Conservation (phyloP, 2,113 vertebrate genomes). For the Baryphthengus martii region DNA sequence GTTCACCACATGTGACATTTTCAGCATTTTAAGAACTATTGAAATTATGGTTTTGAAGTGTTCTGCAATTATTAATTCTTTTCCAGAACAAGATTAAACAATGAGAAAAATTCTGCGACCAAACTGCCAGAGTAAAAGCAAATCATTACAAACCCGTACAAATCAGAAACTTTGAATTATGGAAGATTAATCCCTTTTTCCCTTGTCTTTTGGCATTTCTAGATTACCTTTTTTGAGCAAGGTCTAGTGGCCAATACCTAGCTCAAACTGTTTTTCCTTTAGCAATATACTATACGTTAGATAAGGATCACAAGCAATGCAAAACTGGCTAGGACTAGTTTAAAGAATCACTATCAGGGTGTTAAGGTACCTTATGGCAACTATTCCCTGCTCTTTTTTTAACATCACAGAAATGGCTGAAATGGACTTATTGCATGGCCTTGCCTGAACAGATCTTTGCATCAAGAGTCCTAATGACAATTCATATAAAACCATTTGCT, state of each 20-base stretch:
- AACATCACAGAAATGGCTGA: not conserved
- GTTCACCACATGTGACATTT: not conserved
- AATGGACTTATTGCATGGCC: not conserved
- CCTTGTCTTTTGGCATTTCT: not conserved
- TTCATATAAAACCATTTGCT: not conserved
- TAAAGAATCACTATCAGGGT: not conserved
- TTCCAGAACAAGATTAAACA: not conserved
- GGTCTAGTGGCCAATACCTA: not conserved
- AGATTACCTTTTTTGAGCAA: not conserved
- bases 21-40: not conserved
- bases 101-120: not conserved
- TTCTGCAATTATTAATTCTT: not conserved
- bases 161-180: not conserved
- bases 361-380: not conserved
- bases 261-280: not conserved
- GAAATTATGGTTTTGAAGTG: not conserved
- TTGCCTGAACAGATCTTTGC: not conserved
- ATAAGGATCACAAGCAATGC: not conserved
- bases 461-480: not conserved
- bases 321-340: not conserved
- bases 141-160: not conserved
- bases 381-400: not conserved
- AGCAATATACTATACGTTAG: not conserved
- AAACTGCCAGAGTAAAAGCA: not conserved
- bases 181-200: not conserved